phyloP scores from a whole-genome alignment of 2,113 vertebrate genomes.

The Romanogobio albipinnatus region DNA sequence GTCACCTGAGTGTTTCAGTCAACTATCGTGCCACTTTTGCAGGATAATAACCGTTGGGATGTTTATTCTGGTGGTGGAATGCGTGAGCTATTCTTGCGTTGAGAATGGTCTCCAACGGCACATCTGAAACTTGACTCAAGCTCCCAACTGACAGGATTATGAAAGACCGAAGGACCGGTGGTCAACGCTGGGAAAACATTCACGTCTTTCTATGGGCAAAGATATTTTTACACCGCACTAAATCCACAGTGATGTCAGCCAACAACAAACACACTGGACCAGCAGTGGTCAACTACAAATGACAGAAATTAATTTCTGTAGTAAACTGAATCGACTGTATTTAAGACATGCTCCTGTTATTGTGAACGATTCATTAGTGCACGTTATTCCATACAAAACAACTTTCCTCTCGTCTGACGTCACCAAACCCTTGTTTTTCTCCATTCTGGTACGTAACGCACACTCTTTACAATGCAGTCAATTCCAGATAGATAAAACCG shows the following conservation, averaged over 20 bases:
- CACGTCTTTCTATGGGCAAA: background rate
- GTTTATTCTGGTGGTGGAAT: background rate
- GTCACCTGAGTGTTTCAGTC: background rate
- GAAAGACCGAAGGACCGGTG: background rate
- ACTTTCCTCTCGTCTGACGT: background rate
- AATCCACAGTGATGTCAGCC: background rate
- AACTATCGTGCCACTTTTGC: background rate
- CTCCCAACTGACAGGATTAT: conserved; percentile 8
- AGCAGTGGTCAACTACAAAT: background rate
- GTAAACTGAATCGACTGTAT: too few species aligned
- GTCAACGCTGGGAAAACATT: background rate
- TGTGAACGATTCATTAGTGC: background rate
- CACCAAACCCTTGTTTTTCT: background rate
- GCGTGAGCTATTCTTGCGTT: background rate
- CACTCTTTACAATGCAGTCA: background rate
- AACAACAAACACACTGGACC: conserved; percentile 1
- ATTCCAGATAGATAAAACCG: background rate
- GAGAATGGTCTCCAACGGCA: background rate
- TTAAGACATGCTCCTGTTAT: background rate
- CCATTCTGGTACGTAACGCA: background rate
- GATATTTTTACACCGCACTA: conserved; percentile 29
- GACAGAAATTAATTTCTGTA: background rate
- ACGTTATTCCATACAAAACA: background rate
- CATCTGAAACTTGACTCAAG: conserved; percentile 27
- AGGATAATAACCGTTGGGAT: background rate